Evolutionary conservation across 2,888 invertebrate species (phyloP).

Genomic region (Pherbina coryleti): DNA sequence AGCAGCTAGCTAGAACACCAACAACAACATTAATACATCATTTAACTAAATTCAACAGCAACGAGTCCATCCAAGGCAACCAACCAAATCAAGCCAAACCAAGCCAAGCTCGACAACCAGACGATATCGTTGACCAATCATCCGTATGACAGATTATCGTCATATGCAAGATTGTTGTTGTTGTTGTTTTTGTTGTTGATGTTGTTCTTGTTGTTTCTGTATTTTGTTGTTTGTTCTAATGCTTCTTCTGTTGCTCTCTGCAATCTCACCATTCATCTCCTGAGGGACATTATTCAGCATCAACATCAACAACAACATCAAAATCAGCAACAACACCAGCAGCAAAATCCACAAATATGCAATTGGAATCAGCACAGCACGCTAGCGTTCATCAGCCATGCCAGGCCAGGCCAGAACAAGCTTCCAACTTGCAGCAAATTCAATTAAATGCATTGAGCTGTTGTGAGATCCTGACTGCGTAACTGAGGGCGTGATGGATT

Average conservation of each 20-base stretch:
- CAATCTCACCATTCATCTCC: not conserved
- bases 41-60: too few species aligned
- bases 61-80: not conserved
- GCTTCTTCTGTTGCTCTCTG: not conserved
- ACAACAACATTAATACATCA: too few species aligned
- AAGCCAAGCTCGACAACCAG: not conserved
- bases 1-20: too few species aligned
- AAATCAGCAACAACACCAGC: not conserved
- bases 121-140: not conserved
- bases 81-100: not conserved
- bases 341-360: not conserved
- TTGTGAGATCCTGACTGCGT: not conserved
- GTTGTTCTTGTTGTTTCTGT: not conserved
- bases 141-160: conserved; percentile 8
- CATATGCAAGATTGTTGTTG: not conserved
- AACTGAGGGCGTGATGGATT: not conserved
- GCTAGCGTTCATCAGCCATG: not conserved
- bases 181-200: not conserved
- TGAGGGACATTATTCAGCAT: conserved; percentile 20
- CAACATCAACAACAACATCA: conserved; percentile 5
- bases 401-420: not conserved
- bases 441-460: conserved; percentile 15
- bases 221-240: not conserved
- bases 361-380: not conserved
- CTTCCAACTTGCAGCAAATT: not conserved